Conservation (phyloP, 2,888 invertebrate genomes). For the Stenolophus ochropezus region DNA sequence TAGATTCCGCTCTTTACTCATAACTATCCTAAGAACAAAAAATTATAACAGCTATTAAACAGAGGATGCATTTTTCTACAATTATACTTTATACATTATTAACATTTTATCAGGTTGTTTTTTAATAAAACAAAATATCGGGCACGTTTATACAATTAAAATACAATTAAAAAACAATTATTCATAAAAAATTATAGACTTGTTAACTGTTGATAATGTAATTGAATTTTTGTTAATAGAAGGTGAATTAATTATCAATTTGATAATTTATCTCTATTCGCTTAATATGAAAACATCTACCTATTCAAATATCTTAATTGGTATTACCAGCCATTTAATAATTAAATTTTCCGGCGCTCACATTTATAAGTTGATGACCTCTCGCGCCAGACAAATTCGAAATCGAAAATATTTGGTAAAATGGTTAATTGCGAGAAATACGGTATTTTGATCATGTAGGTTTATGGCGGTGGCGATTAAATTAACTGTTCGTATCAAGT, state of each 20-base stretch:
- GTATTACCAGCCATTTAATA: background rate
- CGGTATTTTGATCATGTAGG: conserved; percentile 9
- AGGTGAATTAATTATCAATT: background rate
- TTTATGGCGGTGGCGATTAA: background rate
- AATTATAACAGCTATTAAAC: too few species aligned
- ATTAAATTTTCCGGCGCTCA: background rate
- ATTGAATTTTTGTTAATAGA: background rate
- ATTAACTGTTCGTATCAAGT: conserved; percentile 5
- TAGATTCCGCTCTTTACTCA: too few species aligned
- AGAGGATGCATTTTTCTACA: too few species aligned
- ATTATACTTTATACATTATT: too few species aligned
- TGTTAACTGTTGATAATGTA: background rate
- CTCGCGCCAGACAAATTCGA: background rate
- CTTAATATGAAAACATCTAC: background rate
- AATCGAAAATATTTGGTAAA: background rate
- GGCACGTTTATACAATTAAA: too few species aligned
- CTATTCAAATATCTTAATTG: background rate
- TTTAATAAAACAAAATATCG: too few species aligned
- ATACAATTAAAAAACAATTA: background rate
- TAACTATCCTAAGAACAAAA: too few species aligned
- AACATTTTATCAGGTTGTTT: too few species aligned
- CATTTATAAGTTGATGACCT: background rate
- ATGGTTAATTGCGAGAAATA: conserved; percentile 13
- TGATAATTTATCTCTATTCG: background rate
- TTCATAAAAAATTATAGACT: background rate